Evolutionary conservation across 2,797 vertebrate species (phyloP), one percentile per base, ranked within the genome.

Genomic region (Microcaecilia unicolor): DNA sequence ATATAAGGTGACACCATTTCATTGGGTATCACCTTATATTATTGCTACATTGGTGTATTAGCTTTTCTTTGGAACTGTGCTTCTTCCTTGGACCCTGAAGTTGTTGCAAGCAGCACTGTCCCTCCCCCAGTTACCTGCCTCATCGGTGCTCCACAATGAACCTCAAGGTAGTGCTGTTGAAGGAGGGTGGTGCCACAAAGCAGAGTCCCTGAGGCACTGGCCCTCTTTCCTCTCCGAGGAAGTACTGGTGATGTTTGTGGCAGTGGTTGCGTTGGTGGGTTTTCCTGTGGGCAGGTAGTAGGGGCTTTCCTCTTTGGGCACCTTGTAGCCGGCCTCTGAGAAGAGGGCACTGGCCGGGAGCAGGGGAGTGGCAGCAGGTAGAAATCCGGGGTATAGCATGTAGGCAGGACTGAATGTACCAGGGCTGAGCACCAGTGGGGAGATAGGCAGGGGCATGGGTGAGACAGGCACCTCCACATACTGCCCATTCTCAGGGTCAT

Each of bases 161-260:
- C 58, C 95, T 94, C 96, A 98, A 95, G 32, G 95, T 98, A 44
- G 90, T 97, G 44, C 95, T 96, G 2, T 98, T 94, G 5, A 97
- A 98, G 40, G 91, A 97, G 8, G 94, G 92, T 0, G 93, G 93
- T 1, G 93, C 91, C 1, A 98, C 83, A 47, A 98, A 89, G 46
- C 91, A 83, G 1, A 96, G 92, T 54, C 94, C 92, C 11, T 66
- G 40, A 52, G 91, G 91, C 22, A 92, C 80, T 91, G 97, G 72
- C 98, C 92, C 17, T 97, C 71, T 50, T 92, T 93, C 5, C 81
- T 72, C 11, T 90, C 79, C 47, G 41, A 38, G 40, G 55, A 70
- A 13, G 41, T 58, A 3, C 72, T 48, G 23, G 66, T 48, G 3
- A 58, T 70, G 76, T 38, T 80, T 14, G 55, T 6, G 67, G 72